Percentiles rank a stretch among this genome's conserved stretches.
Conservation (phyloP, 2,888 invertebrate genomes). For the Melangyna quadrimaculata region DNA sequence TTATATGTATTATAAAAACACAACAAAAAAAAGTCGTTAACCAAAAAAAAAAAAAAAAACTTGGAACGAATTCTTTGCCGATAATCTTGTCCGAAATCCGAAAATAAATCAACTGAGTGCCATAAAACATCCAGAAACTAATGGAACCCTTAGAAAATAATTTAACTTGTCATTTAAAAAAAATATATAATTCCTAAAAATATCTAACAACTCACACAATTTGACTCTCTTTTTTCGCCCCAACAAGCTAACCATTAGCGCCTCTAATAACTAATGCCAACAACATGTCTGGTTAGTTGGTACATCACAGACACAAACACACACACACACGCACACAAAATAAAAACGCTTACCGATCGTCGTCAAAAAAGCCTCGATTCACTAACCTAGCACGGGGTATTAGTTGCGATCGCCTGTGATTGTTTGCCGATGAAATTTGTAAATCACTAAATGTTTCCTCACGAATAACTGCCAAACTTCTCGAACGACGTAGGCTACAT, state of each 20-base stretch:
- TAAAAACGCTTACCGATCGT: conserved; percentile 84
- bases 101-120: neutral
- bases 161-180: neutral
- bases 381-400: conserved; percentile 91
- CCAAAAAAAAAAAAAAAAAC: neutral
- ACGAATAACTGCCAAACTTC: conserved; percentile 89
- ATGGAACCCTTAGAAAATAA: neutral
- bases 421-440: conserved; percentile 85
- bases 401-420: conserved; percentile 87
- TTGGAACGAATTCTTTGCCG: neutral
- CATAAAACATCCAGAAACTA: neutral
- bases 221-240: neutral
- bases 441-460: conserved; percentile 89
- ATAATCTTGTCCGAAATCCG: neutral
- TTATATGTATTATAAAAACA: neutral
- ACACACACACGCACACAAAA: neutral
- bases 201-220: neutral
- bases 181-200: neutral
- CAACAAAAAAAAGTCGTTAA: neutral
- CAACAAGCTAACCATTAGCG: neutral
- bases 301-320: neutral
- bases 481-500: conserved; percentile 85
- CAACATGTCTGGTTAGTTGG: neutral
- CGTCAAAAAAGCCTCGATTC: conserved; percentile 88
- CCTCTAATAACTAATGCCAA: neutral